phyloP scores from a whole-genome alignment of 2,888 invertebrate species.

The Rhagonycha fulva region DNA sequence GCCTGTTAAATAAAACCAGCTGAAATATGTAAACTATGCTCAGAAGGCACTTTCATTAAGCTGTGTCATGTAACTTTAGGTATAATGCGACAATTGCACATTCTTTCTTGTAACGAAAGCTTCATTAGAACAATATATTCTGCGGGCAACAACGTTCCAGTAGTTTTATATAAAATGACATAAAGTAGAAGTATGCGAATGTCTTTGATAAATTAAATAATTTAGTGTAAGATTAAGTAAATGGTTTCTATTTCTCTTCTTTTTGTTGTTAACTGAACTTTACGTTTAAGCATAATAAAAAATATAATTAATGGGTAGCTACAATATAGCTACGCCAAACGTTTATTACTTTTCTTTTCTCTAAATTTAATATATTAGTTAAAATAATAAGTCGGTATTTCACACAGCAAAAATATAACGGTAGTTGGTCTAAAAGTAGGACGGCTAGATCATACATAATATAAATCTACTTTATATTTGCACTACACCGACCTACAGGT shows the following conservation, averaged over 20 bases:
- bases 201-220: neutral
- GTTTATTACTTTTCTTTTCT: neutral
- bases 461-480: neutral
- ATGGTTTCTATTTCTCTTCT: neutral
- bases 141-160: constrained; percentile 11
- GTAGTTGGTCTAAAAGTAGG: too few species aligned
- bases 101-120: constrained; percentile 42
- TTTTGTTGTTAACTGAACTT: neutral
- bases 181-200: neutral
- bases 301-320: neutral
- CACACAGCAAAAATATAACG: neutral
- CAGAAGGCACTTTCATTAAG: constrained; percentile 14
- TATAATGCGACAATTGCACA: constrained; percentile 45
- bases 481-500: neutral
- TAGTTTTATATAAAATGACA: neutral
- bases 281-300: neutral
- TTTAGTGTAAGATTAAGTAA: neutral
- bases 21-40: neutral
- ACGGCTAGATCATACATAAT: neutral
- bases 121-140: constrained; percentile 46
- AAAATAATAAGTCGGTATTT: neutral
- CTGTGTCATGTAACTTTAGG: constrained; percentile 35
- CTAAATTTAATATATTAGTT: neutral
- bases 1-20: neutral
- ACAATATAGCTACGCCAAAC: neutral